Conservation (phyloP, 2,113 vertebrate genomes). For the Motacilla tschutschensis region DNA sequence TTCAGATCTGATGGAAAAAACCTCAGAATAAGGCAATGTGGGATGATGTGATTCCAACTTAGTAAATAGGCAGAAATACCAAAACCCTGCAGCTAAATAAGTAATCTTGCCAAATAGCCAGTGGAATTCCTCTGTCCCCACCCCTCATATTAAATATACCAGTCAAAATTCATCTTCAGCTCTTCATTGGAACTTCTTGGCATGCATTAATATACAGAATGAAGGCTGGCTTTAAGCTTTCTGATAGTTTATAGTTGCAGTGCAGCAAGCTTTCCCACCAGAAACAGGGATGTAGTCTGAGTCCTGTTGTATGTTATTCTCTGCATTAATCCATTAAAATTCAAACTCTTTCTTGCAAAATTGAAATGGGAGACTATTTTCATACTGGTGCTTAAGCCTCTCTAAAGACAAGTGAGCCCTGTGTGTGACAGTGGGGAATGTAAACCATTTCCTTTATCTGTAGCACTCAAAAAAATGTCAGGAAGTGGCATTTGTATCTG, state of each 20-base stretch:
- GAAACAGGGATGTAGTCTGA: background rate
- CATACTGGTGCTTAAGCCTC: background rate
- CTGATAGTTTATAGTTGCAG: background rate
- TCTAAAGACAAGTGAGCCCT: rapidly evolving
- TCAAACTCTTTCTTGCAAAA: background rate
- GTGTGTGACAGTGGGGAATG: background rate
- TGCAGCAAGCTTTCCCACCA: background rate
- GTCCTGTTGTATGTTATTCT: background rate
- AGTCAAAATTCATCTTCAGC: background rate
- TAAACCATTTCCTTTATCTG: background rate
- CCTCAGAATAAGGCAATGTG: background rate
- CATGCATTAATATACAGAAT: background rate
- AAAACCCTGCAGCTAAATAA: background rate
- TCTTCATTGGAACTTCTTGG: background rate
- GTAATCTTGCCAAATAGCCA: background rate
- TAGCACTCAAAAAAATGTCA: background rate
- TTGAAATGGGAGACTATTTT: background rate
- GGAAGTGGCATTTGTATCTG: background rate
- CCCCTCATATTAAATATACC: background rate
- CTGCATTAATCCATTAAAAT: background rate
- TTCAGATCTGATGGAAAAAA: background rate
- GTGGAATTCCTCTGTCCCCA: background rate
- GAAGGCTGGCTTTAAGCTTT: background rate
- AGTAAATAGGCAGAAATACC: background rate
- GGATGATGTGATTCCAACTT: background rate